Evolutionary conservation across 2,113 vertebrate genomes (phyloP).

Genomic region (Myiagra hebetior): DNA sequence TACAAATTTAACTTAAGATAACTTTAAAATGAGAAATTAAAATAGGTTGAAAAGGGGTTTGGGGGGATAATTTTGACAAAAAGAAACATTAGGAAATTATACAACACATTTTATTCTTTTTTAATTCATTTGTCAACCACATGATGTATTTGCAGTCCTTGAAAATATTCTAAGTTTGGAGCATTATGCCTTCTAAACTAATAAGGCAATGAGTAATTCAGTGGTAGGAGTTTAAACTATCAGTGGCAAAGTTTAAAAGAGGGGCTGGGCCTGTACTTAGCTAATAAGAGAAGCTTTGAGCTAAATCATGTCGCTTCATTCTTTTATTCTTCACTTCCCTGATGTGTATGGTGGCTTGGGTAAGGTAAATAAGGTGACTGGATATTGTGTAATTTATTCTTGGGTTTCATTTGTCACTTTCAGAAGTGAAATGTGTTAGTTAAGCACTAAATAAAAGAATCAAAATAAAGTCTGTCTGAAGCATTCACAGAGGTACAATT

Average conservation of each 20-base stretch:
- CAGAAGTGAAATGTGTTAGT: background rate
- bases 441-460: background rate
- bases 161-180: background rate
- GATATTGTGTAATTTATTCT: background rate
- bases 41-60: background rate
- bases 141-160: background rate
- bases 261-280: background rate
- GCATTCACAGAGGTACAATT: background rate
- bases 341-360: background rate
- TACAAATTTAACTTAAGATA: background rate
- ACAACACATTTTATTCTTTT: background rate
- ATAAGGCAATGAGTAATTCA: background rate
- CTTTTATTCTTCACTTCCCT: background rate
- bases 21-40: background rate
- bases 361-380: background rate
- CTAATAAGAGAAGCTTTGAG: background rate
- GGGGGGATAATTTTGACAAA: background rate
- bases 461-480: background rate
- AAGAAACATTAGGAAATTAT: background rate
- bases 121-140: background rate
- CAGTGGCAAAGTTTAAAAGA: background rate
- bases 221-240: background rate
- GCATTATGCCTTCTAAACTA: background rate
- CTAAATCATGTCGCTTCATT: background rate
- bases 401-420: background rate